These are phyloP conservation scores for Antheraea mylitta DNA, from an alignment of 1,140 invertebrate genomes.

Conservation along the genomic window DNA sequence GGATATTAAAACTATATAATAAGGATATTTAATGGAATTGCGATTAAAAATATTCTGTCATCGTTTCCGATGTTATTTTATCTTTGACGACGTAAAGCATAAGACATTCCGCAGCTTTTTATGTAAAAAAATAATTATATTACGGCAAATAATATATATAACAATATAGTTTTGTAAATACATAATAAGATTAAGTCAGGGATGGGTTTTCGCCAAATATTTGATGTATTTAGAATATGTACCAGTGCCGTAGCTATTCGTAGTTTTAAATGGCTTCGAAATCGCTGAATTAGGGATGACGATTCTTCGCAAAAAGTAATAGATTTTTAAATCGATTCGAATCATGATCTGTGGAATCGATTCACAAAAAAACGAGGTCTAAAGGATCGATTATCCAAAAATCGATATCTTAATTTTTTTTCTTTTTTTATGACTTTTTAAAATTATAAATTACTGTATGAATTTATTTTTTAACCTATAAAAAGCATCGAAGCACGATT, in stretches of 20 bases:
- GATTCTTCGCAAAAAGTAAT: too few species aligned
- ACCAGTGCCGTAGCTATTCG: background rate
- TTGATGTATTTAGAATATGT: background rate
- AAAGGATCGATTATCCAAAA: too few species aligned
- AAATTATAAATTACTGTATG: too few species aligned
- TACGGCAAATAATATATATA: background rate
- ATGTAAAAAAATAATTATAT: background rate
- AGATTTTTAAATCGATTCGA: too few species aligned
- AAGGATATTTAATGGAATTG: constrained; percentile 17
- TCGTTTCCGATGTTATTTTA: constrained; percentile 11
- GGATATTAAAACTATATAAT: constrained; percentile 5
- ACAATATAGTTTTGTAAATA: background rate
- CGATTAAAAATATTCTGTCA: constrained; percentile 4
- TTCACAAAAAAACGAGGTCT: too few species aligned
- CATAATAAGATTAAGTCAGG: background rate
- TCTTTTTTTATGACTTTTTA: too few species aligned
- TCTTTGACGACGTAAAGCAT: constrained; percentile 24
- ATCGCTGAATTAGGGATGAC: too few species aligned
- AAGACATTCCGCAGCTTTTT: constrained; percentile 46
- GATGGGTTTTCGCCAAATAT: background rate
- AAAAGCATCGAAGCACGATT: too few species aligned
- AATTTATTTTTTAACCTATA: too few species aligned
- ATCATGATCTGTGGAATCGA: too few species aligned
- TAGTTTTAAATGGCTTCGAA: too few species aligned
- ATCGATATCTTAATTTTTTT: too few species aligned